Percentiles rank a stretch among this genome's conserved stretches.
Conservation (phyloP, 2,888 invertebrate species). For the Meganola albula region DNA sequence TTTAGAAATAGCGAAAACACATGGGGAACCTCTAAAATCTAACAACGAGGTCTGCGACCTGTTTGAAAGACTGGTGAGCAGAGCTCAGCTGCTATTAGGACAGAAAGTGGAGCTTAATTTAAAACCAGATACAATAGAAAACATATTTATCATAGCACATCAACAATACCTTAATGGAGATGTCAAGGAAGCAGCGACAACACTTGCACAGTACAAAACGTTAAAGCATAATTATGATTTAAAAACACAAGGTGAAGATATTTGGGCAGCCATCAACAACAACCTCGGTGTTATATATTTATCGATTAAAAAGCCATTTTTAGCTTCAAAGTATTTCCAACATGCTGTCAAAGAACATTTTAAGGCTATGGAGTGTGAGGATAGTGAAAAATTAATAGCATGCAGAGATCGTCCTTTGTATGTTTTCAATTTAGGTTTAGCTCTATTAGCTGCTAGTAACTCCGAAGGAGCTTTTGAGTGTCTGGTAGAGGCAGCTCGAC, state of each 20-base stretch:
- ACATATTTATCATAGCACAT: slow-evolving; percentile 65
- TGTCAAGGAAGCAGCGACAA: slow-evolving; percentile 56
- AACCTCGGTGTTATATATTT: slow-evolving; percentile 90
- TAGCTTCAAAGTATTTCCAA: slow-evolving; percentile 88
- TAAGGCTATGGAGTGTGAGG: slow-evolving; percentile 60
- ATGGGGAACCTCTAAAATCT: slow-evolving; percentile 52
- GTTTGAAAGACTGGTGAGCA: slow-evolving; percentile 56
- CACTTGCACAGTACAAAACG: slow-evolving; percentile 56
- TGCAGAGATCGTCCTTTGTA: slow-evolving; percentile 78
- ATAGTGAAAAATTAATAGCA: slow-evolving; percentile 57
- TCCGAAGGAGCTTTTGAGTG: slow-evolving; percentile 93
- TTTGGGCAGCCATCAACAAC: slow-evolving; percentile 82
- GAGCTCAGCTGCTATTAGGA: slow-evolving; percentile 58
- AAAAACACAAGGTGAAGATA: slow-evolving; percentile 66
- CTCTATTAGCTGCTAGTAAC: slow-evolving; percentile 88
- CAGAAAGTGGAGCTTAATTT: slow-evolving; percentile 48
- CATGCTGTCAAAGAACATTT: slow-evolving; percentile 87
- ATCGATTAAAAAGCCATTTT: slow-evolving; percentile 87
- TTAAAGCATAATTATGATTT: slow-evolving; percentile 58
- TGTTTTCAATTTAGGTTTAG: slow-evolving; percentile 90
- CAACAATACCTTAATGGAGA: slow-evolving; percentile 67
- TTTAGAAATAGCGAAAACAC: slow-evolving; percentile 53
- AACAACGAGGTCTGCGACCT: slow-evolving; percentile 52
- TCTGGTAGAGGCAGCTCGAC: slow-evolving; percentile 89
- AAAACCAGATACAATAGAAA: slow-evolving; percentile 63